A percentile compares a stretch with the other conserved stretches of the same genome.
Evolutionary conservation across 2,888 invertebrate species (phyloP).

Genomic region (Parapristionchus giblindavisi): DNA sequence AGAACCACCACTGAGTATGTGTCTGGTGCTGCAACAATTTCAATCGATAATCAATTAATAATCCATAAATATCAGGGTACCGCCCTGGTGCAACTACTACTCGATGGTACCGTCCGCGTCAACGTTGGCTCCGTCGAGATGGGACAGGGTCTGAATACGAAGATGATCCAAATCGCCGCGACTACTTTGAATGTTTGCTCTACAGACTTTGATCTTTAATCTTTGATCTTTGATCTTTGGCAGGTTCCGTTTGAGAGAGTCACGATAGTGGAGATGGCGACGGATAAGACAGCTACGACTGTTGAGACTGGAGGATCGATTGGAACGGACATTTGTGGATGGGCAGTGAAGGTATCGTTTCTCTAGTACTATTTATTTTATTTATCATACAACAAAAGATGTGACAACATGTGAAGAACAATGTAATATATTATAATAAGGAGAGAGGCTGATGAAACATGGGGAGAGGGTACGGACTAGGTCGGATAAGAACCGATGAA

Average conservation of each 20-base stretch:
- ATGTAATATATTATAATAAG: too few relatives aligned
- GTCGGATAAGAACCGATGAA: too few relatives aligned
- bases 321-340: slow-evolving; percentile 88
- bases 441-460: too few relatives aligned
- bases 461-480: too few relatives aligned
- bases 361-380: not conserved
- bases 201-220: not conserved
- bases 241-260: slow-evolving; percentile 51
- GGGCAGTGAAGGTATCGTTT: slow-evolving; percentile 77
- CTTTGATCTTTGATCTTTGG: slow-evolving; percentile 1
- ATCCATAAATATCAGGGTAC: slow-evolving; percentile 75
- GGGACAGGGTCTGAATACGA: slow-evolving; percentile 91
- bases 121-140: slow-evolving; percentile 89
- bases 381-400: too few relatives aligned
- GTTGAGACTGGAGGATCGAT: slow-evolving; percentile 88
- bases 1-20: too few relatives aligned
- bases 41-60: too few relatives aligned
- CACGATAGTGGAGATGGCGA: slow-evolving; percentile 53
- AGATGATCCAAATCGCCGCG: slow-evolving; percentile 86
- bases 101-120: slow-evolving; percentile 83
- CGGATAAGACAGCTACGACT: slow-evolving; percentile 78
- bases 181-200: slow-evolving; percentile 77
- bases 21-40: slow-evolving; percentile 3
- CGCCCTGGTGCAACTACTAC: slow-evolving; percentile 85
- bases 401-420: too few relatives aligned